Conservation (phyloP, 2,888 invertebrate species). For the Dryocosmus kuriphilus region DNA sequence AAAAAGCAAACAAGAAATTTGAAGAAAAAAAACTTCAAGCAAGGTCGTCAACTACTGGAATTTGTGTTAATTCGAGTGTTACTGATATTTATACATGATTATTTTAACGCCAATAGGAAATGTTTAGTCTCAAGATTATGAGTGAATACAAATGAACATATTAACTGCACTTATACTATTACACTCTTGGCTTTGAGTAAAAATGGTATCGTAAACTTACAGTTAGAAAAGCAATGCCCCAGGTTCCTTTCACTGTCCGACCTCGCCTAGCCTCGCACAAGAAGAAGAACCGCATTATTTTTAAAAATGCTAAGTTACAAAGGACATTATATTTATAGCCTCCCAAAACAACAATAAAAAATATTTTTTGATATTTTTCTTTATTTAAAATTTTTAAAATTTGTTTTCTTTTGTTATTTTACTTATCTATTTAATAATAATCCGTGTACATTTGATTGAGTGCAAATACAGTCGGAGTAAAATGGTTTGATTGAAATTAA, state of each 20-base stretch:
- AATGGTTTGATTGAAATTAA: no score
- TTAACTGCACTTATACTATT: not conserved
- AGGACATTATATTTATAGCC: not conserved
- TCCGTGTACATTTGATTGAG: no score
- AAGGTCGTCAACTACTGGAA: not conserved
- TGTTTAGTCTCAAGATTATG: not conserved
- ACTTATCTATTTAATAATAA: no score
- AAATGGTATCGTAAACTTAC: constrained; percentile 33
- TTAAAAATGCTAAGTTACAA: not conserved
- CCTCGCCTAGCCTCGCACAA: constrained; percentile 59
- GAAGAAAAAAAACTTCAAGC: not conserved
- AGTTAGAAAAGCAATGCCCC: constrained; percentile 54
- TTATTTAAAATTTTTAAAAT: not conserved
- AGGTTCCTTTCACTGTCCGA: constrained; percentile 70
- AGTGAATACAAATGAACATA: not conserved
- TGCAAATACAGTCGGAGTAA: no score
- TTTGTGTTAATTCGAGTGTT: not conserved
- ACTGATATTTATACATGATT: not conserved
- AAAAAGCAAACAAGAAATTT: not conserved
- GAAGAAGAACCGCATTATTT: not conserved
- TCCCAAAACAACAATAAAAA: not conserved
- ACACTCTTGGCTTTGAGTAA: constrained; percentile 2
- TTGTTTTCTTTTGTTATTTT: not conserved
- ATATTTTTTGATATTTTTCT: not conserved
- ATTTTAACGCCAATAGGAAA: constrained; percentile 14